Evolutionary conservation across 37 sponge, comb jelly and placozoan genomes (phyloP).

Genomic region (Cliona cf. orientalis): DNA sequence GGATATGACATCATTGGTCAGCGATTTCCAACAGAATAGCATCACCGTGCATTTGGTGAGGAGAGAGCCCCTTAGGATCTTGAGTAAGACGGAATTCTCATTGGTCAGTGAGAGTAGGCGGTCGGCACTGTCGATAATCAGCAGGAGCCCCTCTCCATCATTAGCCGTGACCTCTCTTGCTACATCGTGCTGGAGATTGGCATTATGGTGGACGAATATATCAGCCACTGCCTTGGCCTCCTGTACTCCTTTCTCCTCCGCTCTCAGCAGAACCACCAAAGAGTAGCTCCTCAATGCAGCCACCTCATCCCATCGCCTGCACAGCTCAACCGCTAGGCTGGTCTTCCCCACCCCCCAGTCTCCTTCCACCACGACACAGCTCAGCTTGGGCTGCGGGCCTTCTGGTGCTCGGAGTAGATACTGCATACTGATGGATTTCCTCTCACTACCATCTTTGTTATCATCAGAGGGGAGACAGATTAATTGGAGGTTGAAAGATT

Average conservation of each 20-base stretch:
- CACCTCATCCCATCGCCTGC: conserved; percentile 19
- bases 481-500: conserved; percentile 17
- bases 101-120: not conserved
- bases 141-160: conserved; percentile 3
- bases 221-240: conserved; percentile 17
- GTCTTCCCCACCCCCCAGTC: conserved; percentile 34
- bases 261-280: conserved; percentile 11
- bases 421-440: not conserved
- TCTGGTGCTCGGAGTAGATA: not conserved
- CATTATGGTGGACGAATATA: conserved; percentile 10
- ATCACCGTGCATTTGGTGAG: conserved; percentile 12
- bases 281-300: not conserved
- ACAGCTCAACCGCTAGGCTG: conserved; percentile 17
- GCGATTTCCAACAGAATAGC: not conserved
- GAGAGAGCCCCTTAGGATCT: conserved; percentile 1
- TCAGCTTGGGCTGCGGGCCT: not conserved
- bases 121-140: conserved; percentile 25
- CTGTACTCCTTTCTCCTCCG: conserved; percentile 15
- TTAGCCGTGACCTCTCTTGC: not conserved
- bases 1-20: not conserved
- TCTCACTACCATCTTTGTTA: not conserved
- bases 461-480: too few species aligned
- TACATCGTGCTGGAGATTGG: conserved; percentile 2
- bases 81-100: not conserved
- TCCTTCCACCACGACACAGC: conserved; percentile 24